These are phyloP conservation scores for Rhadinocentrus ornatus DNA, from an alignment of 2,797 vertebrate genomes.

Conservation along the genomic window DNA sequence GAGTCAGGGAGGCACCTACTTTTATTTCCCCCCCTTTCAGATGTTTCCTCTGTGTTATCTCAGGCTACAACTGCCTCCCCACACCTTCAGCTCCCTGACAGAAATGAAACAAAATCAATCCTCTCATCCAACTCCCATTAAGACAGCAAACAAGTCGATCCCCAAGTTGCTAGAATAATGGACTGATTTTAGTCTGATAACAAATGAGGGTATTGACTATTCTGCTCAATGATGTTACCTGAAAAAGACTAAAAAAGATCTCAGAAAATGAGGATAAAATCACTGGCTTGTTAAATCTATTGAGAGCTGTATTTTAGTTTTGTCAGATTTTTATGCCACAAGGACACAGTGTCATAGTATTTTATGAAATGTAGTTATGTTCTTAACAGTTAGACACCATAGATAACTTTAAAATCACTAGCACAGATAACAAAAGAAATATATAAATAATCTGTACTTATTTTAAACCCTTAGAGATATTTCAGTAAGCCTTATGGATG, in stretches of 20 bases:
- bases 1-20: background rate
- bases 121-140: constrained; percentile 6
- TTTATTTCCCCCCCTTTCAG: background rate
- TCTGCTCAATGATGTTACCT: background rate
- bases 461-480: constrained; percentile 47
- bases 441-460: constrained; percentile 30
- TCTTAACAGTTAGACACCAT: no score
- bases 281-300: background rate
- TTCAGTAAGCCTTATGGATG: constrained; percentile 12
- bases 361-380: background rate
- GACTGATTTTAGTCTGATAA: constrained; percentile 6
- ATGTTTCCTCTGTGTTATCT: constrained; percentile 1
- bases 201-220: background rate
- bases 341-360: background rate
- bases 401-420: constrained; percentile 22
- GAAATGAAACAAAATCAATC: constrained; percentile 6
- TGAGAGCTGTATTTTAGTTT: background rate
- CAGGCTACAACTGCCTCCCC: background rate
- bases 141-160: background rate
- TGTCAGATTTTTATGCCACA: background rate
- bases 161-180: background rate
- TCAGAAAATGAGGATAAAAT: background rate
- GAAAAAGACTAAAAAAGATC: background rate
- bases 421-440: constrained; percentile 7
- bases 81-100: background rate